Evolutionary conservation across 2,113 vertebrate genomes (phyloP).

Genomic region (Clarias gariepinus): DNA sequence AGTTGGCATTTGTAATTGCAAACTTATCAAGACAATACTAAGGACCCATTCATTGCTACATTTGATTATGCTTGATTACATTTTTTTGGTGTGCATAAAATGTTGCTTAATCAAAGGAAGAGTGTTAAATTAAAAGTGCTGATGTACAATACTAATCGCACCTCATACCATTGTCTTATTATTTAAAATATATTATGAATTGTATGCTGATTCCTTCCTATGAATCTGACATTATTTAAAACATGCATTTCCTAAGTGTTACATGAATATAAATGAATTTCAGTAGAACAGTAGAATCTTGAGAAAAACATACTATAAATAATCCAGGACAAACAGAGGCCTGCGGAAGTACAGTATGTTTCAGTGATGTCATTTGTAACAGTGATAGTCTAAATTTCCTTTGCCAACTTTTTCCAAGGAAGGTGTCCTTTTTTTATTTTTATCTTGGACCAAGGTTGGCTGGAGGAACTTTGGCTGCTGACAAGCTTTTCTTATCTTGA

Average conservation of each 20-base stretch:
- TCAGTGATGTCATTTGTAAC: slow-evolving; percentile 35
- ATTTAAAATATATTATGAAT: not conserved
- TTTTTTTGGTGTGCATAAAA: not conserved
- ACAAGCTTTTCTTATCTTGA: slow-evolving; percentile 64
- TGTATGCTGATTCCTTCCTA: slow-evolving; percentile 14
- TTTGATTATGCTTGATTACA: not conserved
- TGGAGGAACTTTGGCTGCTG: slow-evolving; percentile 59
- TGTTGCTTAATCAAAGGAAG: not conserved
- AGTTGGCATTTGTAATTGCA: not conserved
- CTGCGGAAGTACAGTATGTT: slow-evolving; percentile 53
- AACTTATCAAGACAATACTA: not conserved
- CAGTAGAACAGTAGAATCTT: slow-evolving; percentile 25
- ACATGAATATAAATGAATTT: slow-evolving; percentile 51
- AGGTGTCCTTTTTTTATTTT: slow-evolving; percentile 42
- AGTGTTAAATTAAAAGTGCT: slow-evolving; percentile 29
- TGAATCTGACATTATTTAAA: slow-evolving; percentile 4
- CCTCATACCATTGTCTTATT: slow-evolving; percentile 11
- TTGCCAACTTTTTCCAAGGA: slow-evolving; percentile 22
- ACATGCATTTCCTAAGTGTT: slow-evolving; percentile 19
- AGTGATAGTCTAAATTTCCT: slow-evolving; percentile 14
- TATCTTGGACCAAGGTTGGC: slow-evolving; percentile 74
- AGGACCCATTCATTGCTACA: not conserved
- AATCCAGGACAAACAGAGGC: slow-evolving; percentile 50
- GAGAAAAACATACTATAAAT: slow-evolving; percentile 43
- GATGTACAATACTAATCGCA: slow-evolving; percentile 9